phyloP scores from a whole-genome alignment of 2,888 invertebrate genomes.

The Clunio marinus region DNA sequence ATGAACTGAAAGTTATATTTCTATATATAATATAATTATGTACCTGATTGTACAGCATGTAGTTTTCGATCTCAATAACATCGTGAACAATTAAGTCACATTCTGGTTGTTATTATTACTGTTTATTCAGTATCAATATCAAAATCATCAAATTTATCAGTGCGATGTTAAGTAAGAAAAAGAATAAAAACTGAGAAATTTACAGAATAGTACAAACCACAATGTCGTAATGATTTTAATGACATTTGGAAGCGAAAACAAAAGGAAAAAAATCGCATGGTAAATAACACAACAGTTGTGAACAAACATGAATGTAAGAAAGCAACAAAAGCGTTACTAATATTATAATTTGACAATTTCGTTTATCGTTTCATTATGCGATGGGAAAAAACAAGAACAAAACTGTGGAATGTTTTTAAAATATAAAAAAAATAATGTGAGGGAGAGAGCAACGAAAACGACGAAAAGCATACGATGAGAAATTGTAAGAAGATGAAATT shows the following conservation, averaged over 20 bases:
- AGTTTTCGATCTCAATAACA: constrained; percentile 1
- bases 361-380: constrained; percentile 23
- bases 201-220: neutral
- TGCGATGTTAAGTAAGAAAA: neutral
- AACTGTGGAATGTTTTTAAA: neutral
- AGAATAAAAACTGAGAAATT: neutral
- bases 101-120: constrained; percentile 10
- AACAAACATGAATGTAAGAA: neutral
- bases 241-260: constrained; percentile 7
- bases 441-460: neutral
- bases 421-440: too few species aligned
- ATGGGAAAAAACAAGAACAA: neutral
- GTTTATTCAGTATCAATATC: neutral
- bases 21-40: too few species aligned
- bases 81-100: neutral
- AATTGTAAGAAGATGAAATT: constrained; percentile 15
- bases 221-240: constrained; percentile 22
- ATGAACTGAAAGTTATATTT: neutral
- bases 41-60: neutral
- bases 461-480: too few species aligned
- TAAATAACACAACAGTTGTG: neutral
- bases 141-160: too few species aligned
- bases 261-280: constrained; percentile 4
- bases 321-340: constrained; percentile 32
- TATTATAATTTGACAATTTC: constrained; percentile 35